Evolutionary conservation across 2,888 invertebrate species (phyloP), one percentile per base, ranked within the genome.

Genomic region (Polydrusus cervinus): DNA sequence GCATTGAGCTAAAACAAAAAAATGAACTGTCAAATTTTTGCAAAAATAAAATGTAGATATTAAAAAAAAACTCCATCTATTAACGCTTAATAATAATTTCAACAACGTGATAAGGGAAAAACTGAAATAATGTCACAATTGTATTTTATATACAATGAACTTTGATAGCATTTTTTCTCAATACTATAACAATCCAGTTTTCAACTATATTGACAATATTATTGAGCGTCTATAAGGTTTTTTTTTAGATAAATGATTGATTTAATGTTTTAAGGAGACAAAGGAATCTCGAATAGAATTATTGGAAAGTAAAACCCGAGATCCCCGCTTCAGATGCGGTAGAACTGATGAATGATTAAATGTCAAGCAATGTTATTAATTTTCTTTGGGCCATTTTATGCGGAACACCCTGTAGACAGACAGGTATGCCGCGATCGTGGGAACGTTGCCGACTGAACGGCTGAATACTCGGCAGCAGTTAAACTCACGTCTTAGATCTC

Each of bases 1-100:
- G 90, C 98, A 98, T 85, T 94, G 93, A 85, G 98, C 98, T 98
- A 91, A 82, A 92, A 94, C 89, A 89, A 90, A 78, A 75, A 78
- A 51, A 53, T 11, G 1, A 67, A 65, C 16, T 16, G 38, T 69
- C 9, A 61, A 11, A 38, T 14, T 40, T 51, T 70, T 47, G 51
- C 20, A 66, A 14, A 20, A 53, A n/a, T n/a, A n/a, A 51, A 66
- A 3, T 7, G 9, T 34, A 10, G 43, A 5, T n/a, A 43, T 13
- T 1, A 40, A 9, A 25, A 3, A 25, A 25, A 25, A 25, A 5
- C 25, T 5, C 25, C n/a, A n/a, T n/a, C n/a, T n/a, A n/a, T n/a
- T n/a, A n/a, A n/a, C n/a, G n/a, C n/a, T n/a, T n/a, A n/a, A n/a
- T n/a, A n/a, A n/a, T n/a, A n/a, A n/a, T n/a, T n/a, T n/a, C n/a